phyloP scores from a whole-genome alignment of 1,140 invertebrate species.

The Drosophila quadrilineata region DNA sequence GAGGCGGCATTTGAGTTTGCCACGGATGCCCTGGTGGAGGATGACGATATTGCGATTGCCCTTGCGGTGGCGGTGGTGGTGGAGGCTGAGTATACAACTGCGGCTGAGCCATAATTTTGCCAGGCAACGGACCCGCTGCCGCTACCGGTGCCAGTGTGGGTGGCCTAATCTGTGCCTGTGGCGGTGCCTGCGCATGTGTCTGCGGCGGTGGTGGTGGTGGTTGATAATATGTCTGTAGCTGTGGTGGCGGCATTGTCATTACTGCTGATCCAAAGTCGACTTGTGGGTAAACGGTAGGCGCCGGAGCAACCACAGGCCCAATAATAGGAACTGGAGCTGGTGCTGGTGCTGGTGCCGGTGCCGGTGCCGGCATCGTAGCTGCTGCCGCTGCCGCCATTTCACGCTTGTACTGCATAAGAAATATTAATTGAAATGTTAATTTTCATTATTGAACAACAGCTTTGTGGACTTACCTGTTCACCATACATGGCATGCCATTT shows the following conservation, averaged over 20 bases:
- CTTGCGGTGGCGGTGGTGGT: conserved; percentile 77
- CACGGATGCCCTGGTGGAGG: conserved; percentile 10
- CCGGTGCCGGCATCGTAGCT: conserved; percentile 9
- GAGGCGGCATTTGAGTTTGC: conserved; percentile 32
- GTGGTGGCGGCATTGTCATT: conserved; percentile 10
- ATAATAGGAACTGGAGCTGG: conserved; percentile 10
- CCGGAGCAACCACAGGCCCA: no score
- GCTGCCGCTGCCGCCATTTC: conserved; percentile 74
- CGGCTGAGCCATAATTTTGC: conserved; percentile 69
- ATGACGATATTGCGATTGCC: conserved; percentile 14
- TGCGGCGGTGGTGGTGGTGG: not conserved
- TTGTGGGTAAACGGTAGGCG: conserved; percentile 38
- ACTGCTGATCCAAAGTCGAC: conserved; percentile 20
- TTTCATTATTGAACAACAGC: not conserved
- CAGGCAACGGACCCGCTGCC: conserved; percentile 6
- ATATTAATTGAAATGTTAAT: conserved; percentile 4
- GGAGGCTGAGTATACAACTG: conserved; percentile 81
- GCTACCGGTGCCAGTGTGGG: conserved; percentile 32
- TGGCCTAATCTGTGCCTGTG: conserved; percentile 13
- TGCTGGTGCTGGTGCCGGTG: not conserved
- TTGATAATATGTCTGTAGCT: not conserved
- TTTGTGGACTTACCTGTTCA: conserved; percentile 85
- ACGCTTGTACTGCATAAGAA: conserved; percentile 61
- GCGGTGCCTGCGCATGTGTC: not conserved
- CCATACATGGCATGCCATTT: conserved; percentile 92